Base-by-base conservation (phyloP, 2,797 vertebrate genomes). In the Chanos chanos region DNA sequence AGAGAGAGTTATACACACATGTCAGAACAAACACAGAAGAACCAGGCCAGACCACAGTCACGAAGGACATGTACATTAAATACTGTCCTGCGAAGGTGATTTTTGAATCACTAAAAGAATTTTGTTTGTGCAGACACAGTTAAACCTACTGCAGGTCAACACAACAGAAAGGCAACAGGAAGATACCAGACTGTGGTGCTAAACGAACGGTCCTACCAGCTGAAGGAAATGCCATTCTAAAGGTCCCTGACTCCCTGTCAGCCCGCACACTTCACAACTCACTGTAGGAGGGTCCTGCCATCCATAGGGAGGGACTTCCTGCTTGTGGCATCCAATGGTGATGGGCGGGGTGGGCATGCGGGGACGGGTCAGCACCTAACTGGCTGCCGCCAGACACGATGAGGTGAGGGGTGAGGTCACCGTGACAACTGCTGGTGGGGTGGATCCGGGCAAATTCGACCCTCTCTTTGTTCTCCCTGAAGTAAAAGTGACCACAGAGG, bases 271-370 rank as follows among this genome's bases (percentile, higher is more conserved):
- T 16, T 31, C n/a, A 16, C 12, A 63, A 85, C 92, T 86, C 66
- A 98, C 96, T 84, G 7, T 97, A 98, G 15, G 96, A 94, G 78
- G 94, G 96, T 5, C 95, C 93, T 57, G 89, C 88, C 93, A 98
- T 95, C 96, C 96, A 98, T 66, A 97, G 78, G 62, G 96, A 98
- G 78, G 96, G 94, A 85, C 95, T 98, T 82, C 93, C 93, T 40
- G 95, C 95, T 71, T 94, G 90, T 75, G 92, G 92, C 88, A 97
- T 92, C 94, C 96, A 97, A 68, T 94, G 94, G 1, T 94, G 88
- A 74, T 95, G 94, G 2, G 93, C 86, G 0, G 93, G 89, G 77
- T 94, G 94, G 52, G 91, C 72, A 7, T 95, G 95, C 44, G 92
- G 71, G 0, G 88, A 75, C 0, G 92, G 89, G 77, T 95, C 94